A percentile compares a stretch with the other conserved stretches of the same genome.
These are phyloP conservation scores for Parazoanthus darwini DNA, from an alignment of 92 coral and sea anemone genomes.

Conservation along the genomic window DNA sequence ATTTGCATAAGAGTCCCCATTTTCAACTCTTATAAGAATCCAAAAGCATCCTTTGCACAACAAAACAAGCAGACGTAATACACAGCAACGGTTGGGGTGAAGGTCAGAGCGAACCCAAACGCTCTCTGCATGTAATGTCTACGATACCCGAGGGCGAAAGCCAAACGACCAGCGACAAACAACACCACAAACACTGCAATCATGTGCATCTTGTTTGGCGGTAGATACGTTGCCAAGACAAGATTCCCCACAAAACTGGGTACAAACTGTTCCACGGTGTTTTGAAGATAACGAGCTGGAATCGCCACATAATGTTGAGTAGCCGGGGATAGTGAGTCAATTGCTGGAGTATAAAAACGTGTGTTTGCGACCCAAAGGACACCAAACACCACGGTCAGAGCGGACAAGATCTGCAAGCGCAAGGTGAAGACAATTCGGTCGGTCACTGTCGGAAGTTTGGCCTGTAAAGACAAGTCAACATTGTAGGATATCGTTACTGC, in stretches of 20 bases:
- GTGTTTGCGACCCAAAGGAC: conserved; percentile 44
- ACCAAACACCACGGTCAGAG: conserved; percentile 49
- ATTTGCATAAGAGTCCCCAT: too few relatives aligned
- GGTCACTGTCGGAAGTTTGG: background rate
- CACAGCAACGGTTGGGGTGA: conserved; percentile 42
- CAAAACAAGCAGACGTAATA: conserved; percentile 45
- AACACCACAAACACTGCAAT: conserved; percentile 47
- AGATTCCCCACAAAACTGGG: conserved; percentile 51
- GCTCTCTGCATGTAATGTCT: conserved; percentile 38
- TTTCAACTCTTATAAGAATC: background rate
- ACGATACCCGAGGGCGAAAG: conserved; percentile 56
- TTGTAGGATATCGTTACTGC: background rate
- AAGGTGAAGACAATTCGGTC: conserved; percentile 12
- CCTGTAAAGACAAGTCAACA: background rate
- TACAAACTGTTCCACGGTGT: conserved; percentile 70
- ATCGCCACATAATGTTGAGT: conserved; percentile 38
- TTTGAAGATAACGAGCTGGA: conserved; percentile 49
- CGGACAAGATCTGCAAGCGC: conserved; percentile 39
- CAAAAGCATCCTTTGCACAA: conserved; percentile 27
- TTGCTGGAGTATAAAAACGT: conserved; percentile 54
- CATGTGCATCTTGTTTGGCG: conserved; percentile 50
- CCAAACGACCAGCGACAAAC: conserved; percentile 51
- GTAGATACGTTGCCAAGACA: conserved; percentile 53
- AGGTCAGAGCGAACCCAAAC: conserved; percentile 56
- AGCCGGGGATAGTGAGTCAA: conserved; percentile 51